Conservation (phyloP, 2,113 vertebrate genomes). For the Callocephalon fimbriatum region DNA sequence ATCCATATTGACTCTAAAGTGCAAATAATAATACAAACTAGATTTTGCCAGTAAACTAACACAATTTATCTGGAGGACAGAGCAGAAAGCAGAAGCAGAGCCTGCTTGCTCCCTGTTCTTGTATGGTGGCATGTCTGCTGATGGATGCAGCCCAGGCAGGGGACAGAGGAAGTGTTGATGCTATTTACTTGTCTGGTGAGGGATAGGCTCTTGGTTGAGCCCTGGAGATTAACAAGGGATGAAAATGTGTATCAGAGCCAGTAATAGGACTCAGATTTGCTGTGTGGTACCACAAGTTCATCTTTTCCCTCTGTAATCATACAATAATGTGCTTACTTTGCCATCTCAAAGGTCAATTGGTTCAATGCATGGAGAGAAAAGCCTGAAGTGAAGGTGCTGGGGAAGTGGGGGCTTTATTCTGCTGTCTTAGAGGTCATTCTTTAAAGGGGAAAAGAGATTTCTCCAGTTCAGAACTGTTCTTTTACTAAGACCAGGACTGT, state of each 20-base stretch:
- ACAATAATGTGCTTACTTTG: not conserved
- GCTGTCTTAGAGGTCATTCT: not conserved
- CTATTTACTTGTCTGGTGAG: not conserved
- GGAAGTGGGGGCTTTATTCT: not conserved
- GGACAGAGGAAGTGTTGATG: not conserved
- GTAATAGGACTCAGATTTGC: not conserved
- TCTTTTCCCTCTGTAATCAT: not conserved
- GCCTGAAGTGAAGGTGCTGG: not conserved
- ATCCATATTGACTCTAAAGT: constrained; percentile 48
- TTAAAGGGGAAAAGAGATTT: not conserved
- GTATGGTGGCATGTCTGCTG: rapidly evolving
- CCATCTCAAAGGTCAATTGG: not conserved
- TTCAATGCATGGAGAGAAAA: not conserved
- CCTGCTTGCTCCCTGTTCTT: rapidly evolving
- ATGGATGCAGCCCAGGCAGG: not conserved
- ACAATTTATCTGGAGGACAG: constrained; percentile 42
- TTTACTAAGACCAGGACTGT: not conserved
- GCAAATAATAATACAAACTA: constrained; percentile 50
- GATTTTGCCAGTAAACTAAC: constrained; percentile 54
- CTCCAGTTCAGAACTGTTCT: not conserved
- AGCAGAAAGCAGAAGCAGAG: not conserved
- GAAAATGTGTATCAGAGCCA: not conserved
- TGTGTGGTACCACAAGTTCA: not conserved
- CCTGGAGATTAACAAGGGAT: not conserved
- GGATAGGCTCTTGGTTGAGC: not conserved